Percentiles rank a stretch among this genome's conserved stretches.
Conservation (phyloP, 2,113 vertebrate genomes). For the Benthochromis sp. region DNA sequence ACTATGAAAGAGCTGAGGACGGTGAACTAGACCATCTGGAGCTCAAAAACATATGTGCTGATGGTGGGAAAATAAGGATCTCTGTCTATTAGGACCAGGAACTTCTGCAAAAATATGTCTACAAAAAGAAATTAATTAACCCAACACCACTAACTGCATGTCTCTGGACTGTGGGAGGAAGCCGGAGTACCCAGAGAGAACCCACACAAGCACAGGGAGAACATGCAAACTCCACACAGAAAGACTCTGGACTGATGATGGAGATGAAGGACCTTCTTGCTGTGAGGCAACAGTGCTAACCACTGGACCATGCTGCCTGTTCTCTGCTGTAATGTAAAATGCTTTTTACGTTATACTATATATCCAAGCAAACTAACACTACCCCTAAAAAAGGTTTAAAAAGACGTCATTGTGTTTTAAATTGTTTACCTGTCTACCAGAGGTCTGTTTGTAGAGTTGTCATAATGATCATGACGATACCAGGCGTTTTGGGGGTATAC, state of each 20-base stretch:
- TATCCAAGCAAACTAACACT: neutral
- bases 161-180: neutral
- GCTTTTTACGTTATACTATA: neutral
- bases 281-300: neutral
- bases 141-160: neutral
- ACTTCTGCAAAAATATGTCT: neutral
- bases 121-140: neutral
- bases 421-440: neutral
- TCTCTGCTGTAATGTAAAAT: neutral
- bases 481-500: neutral
- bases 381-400: neutral
- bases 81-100: neutral
- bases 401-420: accelerated
- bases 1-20: neutral
- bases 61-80: neutral
- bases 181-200: accelerated
- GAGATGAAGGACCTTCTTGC: neutral
- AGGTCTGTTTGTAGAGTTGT: neutral
- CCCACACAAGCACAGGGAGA: neutral
- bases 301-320: neutral
- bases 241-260: neutral
- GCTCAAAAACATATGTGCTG: neutral
- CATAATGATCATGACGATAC: neutral
- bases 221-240: neutral
- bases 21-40: neutral